phyloP scores from a whole-genome alignment of 2,113 vertebrate species.

The Cebidichthys violaceus region DNA sequence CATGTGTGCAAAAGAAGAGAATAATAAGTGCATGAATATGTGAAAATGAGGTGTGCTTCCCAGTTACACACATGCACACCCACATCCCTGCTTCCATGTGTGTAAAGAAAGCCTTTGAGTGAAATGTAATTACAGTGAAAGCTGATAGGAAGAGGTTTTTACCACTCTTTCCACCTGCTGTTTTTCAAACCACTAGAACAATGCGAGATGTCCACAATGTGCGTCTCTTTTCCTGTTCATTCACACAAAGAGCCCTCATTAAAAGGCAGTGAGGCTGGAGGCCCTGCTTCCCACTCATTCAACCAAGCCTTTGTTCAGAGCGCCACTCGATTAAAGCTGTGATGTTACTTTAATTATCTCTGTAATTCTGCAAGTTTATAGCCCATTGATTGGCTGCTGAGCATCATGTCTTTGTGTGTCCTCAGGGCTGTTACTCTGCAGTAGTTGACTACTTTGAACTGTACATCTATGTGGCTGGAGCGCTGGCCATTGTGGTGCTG shows the following conservation, averaged over 20 bases:
- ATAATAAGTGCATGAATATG: conserved; percentile 26
- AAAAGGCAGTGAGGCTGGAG: conserved; percentile 62
- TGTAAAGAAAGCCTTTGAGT: conserved; percentile 41
- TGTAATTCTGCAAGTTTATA: conserved; percentile 54
- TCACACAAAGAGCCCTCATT: conserved; percentile 75
- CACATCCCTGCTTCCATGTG: conserved; percentile 18
- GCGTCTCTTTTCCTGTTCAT: conserved; percentile 41
- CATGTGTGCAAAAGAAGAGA: conserved; percentile 27
- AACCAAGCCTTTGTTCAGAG: conserved; percentile 65
- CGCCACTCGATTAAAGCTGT: conserved; percentile 58
- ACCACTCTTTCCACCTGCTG: conserved; percentile 68
- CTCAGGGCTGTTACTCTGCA: conserved; percentile 93
- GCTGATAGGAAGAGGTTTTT: conserved; percentile 49
- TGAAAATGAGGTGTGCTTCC: conserved; percentile 28
- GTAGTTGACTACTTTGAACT: conserved; percentile 93
- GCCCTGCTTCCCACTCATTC: conserved; percentile 64
- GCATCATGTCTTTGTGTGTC: conserved; percentile 47
- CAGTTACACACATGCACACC: conserved; percentile 16
- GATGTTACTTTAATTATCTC: conserved; percentile 66
- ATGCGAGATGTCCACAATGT: conserved; percentile 52
- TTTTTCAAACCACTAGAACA: conserved; percentile 65
- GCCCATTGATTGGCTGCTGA: conserved; percentile 54
- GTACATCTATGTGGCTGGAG: conserved; percentile 94
- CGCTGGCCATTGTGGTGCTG: conserved; percentile 92
- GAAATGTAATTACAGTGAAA: conserved; percentile 67